phyloP scores from a whole-genome alignment of 2,888 invertebrate genomes.

The Rhingia campestris region DNA sequence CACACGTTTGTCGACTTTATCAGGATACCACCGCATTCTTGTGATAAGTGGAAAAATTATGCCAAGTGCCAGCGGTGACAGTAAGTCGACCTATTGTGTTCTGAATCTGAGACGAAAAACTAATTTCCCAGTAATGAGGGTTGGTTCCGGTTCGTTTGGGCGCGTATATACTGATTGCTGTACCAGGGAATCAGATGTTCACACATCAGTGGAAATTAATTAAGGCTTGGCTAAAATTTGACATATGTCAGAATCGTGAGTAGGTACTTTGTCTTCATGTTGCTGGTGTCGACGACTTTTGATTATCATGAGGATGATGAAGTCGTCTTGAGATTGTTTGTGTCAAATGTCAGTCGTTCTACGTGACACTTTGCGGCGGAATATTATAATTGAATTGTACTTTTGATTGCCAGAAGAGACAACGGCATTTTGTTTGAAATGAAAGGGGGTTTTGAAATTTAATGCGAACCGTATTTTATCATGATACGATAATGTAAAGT shows the following conservation, averaged over 20 bases:
- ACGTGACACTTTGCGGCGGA: conserved; percentile 56
- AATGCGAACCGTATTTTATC: too few species aligned
- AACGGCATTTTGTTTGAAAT: conserved; percentile 42
- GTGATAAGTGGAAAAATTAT: conserved; percentile 61
- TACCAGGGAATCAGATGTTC: conserved; percentile 55
- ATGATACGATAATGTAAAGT: too few species aligned
- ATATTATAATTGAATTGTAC: conserved; percentile 57
- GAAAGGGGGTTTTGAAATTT: neutral
- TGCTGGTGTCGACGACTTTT: conserved; percentile 11
- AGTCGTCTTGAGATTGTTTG: conserved; percentile 39
- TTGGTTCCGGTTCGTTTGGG: conserved; percentile 63
- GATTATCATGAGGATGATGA: conserved; percentile 8
- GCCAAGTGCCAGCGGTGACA: conserved; percentile 55
- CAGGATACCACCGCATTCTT: conserved; percentile 36
- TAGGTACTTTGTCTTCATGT: conserved; percentile 43
- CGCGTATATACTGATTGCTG: conserved; percentile 41
- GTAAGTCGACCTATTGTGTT: conserved; percentile 35
- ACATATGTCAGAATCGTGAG: conserved; percentile 66
- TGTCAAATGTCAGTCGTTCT: conserved; percentile 32
- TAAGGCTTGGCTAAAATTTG: conserved; percentile 57
- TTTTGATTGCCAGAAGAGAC: conserved; percentile 49
- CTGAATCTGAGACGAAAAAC: conserved; percentile 74
- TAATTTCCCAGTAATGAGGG: conserved; percentile 81
- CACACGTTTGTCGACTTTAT: conserved; percentile 57
- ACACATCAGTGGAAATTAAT: conserved; percentile 68